Percentiles rank a stretch among this genome's conserved stretches.
These are phyloP conservation scores for Microcebus murinus DNA, from an alignment of 2,113 vertebrate genomes.

Conservation along the genomic window DNA sequence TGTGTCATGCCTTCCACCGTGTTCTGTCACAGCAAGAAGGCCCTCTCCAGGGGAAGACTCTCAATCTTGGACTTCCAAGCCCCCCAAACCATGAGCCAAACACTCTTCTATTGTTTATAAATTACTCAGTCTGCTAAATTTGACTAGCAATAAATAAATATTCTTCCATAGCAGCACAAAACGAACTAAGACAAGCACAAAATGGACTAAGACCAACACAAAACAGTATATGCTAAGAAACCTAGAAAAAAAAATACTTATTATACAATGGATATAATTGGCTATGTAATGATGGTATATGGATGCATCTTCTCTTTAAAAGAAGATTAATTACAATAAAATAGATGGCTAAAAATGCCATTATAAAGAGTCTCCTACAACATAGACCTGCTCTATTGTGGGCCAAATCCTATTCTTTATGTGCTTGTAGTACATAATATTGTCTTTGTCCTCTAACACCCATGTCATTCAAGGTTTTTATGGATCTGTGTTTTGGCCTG, in stretches of 20 bases:
- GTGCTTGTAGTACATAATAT: background rate
- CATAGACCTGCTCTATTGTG: background rate
- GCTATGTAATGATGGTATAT: background rate
- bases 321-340: background rate
- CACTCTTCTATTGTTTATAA: background rate
- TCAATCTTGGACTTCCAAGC: background rate
- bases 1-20: background rate
- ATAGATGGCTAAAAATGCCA: background rate
- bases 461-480: background rate
- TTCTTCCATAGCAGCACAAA: background rate
- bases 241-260: background rate
- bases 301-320: constrained; percentile 1
- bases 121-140: background rate
- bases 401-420: background rate
- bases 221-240: background rate
- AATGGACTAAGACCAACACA: background rate
- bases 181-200: background rate
- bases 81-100: background rate
- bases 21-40: background rate
- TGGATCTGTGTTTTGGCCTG: background rate
- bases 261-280: background rate
- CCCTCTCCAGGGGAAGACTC: background rate
- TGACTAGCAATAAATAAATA: background rate
- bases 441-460: background rate
- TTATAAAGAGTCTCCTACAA: background rate